These are phyloP conservation scores for Dromaius novaehollandiae DNA, from an alignment of 2,113 vertebrate genomes.

Conservation along the genomic window DNA sequence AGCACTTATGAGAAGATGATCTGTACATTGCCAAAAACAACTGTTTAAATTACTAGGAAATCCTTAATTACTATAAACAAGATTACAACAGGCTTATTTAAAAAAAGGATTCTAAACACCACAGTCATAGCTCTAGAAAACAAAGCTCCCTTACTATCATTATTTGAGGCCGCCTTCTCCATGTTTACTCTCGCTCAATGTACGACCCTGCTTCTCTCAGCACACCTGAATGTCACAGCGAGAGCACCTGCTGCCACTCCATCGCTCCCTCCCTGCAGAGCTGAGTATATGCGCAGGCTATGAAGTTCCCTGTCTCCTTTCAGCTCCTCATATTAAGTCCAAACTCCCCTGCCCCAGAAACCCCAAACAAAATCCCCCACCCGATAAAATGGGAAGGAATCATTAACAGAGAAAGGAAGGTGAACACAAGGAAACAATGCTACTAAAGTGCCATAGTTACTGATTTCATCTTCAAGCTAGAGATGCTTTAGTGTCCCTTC, in stretches of 20 bases:
- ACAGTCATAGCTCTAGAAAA: constrained; percentile 34
- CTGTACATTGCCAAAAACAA: constrained; percentile 44
- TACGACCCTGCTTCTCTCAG: background rate
- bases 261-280: background rate
- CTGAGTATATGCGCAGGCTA: background rate
- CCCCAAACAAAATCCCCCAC: background rate
- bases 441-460: background rate
- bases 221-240: background rate
- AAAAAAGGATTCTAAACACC: constrained; percentile 20
- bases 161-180: background rate
- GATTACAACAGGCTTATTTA: constrained; percentile 35
- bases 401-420: background rate
- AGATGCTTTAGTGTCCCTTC: background rate
- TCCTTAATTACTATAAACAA: constrained; percentile 65
- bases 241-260: background rate
- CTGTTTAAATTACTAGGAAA: constrained; percentile 64
- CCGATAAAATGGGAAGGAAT: background rate
- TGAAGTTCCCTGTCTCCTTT: background rate
- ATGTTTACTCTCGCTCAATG: background rate
- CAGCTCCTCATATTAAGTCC: background rate
- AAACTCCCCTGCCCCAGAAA: background rate
- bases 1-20: constrained; percentile 52
- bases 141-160: background rate
- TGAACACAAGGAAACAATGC: background rate
- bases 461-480: background rate